Base-by-base conservation (phyloP, 2,113 vertebrate genomes). In the Casuarius casuarius region DNA sequence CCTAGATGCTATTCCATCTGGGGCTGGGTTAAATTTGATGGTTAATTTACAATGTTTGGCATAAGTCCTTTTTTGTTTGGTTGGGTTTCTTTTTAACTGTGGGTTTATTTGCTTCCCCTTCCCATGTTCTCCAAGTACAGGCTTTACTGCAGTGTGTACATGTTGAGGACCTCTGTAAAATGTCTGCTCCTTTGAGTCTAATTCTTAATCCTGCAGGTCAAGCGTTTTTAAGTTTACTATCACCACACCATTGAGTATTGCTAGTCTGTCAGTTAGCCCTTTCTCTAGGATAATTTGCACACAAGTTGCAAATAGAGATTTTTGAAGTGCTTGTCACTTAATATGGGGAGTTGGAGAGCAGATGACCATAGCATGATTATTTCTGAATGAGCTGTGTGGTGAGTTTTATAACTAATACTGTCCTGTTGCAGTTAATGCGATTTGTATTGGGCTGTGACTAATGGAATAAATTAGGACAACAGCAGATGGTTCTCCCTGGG, bases 401-500 rank as follows among this genome's bases (percentile, higher is more conserved):
- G 62, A 75, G 72, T 71, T 40, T 49, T 31, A 2, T 8, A 7
- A 68, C 63, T 79, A 12, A 49, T 48, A 8, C 77, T 48, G 65
- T 31, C 90, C 84, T 38, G 1, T 61, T 58, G 10, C 0, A 21
- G 56, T 38, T 96, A 92, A 94, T 96, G 44, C 35, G 79, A 91
- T 97, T 97, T 95, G 88, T 89, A 7, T 74, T 33, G 94, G 84
- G 76, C 94, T 94, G 81, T 97, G 94, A 96, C 95, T 98, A 90
- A 96, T 98, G 97, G 94, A 96, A 66, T 97, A 97, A 98, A 98
- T 98, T 97, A 98, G 97, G 97, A 89, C 97, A 95, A 81, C 54
- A 96, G 97, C 98, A 98, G 98, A 98, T 98, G 98, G 98, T 93
- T 94, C 92, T 96, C 86, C 70, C 81, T 71, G 61, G 94, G 89